Evolutionary conservation across 2,888 invertebrate genomes (phyloP).

Genomic region (Cynaeus angustus): DNA sequence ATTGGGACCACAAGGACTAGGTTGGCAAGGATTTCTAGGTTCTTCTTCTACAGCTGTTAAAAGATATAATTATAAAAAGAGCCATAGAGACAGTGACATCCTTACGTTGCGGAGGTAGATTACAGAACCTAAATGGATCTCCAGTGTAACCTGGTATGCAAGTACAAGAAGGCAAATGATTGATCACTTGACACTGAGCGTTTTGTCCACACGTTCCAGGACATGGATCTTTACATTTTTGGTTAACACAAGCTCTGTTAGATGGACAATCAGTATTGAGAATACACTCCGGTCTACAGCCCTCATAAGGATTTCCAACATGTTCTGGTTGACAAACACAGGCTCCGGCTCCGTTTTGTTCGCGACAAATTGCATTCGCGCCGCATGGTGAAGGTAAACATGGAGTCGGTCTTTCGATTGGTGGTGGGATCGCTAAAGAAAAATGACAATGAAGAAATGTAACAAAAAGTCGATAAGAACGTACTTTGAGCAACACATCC

Average conservation of each 20-base stretch:
- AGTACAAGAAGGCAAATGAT: slow-evolving; percentile 81
- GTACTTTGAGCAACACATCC: slow-evolving; percentile 67
- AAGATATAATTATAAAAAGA: background rate
- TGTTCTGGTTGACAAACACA: slow-evolving; percentile 82
- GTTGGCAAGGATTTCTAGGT: slow-evolving; percentile 78
- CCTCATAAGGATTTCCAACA: slow-evolving; percentile 85
- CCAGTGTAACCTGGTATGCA: slow-evolving; percentile 84
- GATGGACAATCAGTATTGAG: slow-evolving; percentile 83
- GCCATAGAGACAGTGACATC: slow-evolving; percentile 20
- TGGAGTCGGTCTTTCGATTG: slow-evolving; percentile 74
- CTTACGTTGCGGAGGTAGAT: slow-evolving; percentile 71
- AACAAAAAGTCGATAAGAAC: slow-evolving; percentile 1
- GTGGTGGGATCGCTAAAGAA: slow-evolving; percentile 44
- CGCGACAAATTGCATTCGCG: slow-evolving; percentile 82
- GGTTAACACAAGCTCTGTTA: slow-evolving; percentile 80
- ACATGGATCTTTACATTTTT: slow-evolving; percentile 80
- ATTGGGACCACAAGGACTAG: slow-evolving; percentile 86
- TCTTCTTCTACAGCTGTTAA: slow-evolving; percentile 50
- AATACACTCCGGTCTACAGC: slow-evolving; percentile 84
- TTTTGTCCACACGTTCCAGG: slow-evolving; percentile 84
- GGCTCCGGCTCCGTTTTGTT: slow-evolving; percentile 82
- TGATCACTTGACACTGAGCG: slow-evolving; percentile 82
- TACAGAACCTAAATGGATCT: slow-evolving; percentile 83
- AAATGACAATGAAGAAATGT: background rate
- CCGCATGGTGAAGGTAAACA: slow-evolving; percentile 81